Evolutionary conservation across 1,140 invertebrate species (phyloP), one percentile per base, ranked within the genome.

Genomic region (Drosophila kikkawai): DNA sequence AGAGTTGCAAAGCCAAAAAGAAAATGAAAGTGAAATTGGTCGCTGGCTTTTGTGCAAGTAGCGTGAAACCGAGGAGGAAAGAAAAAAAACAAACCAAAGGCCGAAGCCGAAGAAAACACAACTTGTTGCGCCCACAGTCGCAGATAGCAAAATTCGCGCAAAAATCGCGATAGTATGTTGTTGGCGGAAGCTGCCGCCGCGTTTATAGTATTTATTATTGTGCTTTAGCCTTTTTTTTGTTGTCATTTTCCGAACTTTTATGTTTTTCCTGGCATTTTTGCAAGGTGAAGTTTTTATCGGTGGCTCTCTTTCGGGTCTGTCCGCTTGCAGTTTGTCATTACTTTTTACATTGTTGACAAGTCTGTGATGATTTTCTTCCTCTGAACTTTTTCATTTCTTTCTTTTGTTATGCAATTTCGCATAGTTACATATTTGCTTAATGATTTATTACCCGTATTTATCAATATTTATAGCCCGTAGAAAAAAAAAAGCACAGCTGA

Each of bases 1-100:
- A 37, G 32, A 7, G 39, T 47, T 53, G 50, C 74, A 60, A 67
- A 78, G 58, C 75, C 80, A 82, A 86, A 91, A 82, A 79, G 81
- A 88, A 86, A 88, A 90, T 79, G 84, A 88, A 88, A 88, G 84
- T 90, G 84, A 88, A 90, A 90, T 88, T 87, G 80, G 64, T 83
- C 48, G 59, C 73, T 80, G 34, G 69, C 77, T 90, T 88, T 82
- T 85, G 86, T 90, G 82, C 85, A 90, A 79, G 67, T 81, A 91
- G 86, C 85, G 71, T 90, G 75, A 82, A 91, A 76, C 53, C 53
- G 53, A 79, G 63, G 57, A 66, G 15, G 57, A 66, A 11, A 22
- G 7, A 41, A 26, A 57, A 8, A 26, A 55, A 55, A 37, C 19
- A 73, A 68, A 60, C 57, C 51, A 76, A 58, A 69, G 45, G 74